Evolutionary conservation across 2,888 invertebrate species (phyloP), one percentile per base, ranked within the genome.

Genomic region (Ophioninae sp.): DNA sequence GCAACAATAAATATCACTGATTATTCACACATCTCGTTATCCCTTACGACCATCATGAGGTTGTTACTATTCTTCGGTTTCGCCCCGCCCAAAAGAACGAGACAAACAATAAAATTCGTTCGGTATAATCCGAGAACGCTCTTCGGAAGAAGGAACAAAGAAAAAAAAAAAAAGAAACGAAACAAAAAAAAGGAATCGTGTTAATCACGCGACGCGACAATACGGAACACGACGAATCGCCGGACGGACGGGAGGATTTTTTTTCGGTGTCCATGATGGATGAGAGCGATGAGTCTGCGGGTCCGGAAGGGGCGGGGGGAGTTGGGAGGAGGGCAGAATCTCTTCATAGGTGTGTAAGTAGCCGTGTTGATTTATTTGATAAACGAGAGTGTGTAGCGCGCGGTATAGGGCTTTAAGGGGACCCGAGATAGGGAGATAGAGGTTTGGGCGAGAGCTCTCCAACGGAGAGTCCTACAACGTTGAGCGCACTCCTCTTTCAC

Each of bases 331-430:
- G 76, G 65, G 76, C 79, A 85, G 85, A 88, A 90, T 89, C 91
- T 90, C 90, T 90, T 89, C 88, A 89, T 90, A 90, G 90, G 86
- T 89, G 90, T 88, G 88, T 89, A 90, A 92, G 90, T 91, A 91
- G 90, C 90, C 87, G 89, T 90, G 91, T 92, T 91, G 91, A 91
- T 91, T 91, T 91, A 91, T 91, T 91, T 91, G 90, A 91, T 91
- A 91, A 91, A 91, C 91, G 92, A 91, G 90, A 89, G 90, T 65
- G 41, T 64, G 30, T 56, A 62, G 56, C 37, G 78, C 57, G 65
- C 41, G 62, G 70, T 89, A 90, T 91, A 89, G 90, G 90, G 90
- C 90, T 89, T 88, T 87, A 89, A 88, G 88, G 88, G 88, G 87
- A 82, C 81, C 85, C 84, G 78, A 78, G 85, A 82, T 81, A 85